A percentile compares a stretch with the other conserved stretches of the same genome.
Conservation (phyloP, 2,888 invertebrate genomes). For the Eudemis profundana region DNA sequence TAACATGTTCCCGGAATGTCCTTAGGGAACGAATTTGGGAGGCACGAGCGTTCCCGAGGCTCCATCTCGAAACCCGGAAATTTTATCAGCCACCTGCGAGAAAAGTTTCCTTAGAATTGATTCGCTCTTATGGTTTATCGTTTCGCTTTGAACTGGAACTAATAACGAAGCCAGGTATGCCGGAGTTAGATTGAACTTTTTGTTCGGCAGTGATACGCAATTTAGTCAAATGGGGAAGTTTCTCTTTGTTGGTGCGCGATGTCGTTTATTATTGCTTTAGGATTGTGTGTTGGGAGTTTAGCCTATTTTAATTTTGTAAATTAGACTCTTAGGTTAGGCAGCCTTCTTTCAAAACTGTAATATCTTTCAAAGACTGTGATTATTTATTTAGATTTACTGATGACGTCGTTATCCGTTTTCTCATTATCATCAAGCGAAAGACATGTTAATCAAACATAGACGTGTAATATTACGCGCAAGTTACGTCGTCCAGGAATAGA, state of each 20-base stretch:
- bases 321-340: background rate
- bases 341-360: too few species aligned
- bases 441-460: too few species aligned
- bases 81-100: conserved; percentile 89
- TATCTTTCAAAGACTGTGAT: too few species aligned
- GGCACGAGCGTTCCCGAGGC: conserved; percentile 89
- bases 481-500: too few species aligned
- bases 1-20: conserved; percentile 93
- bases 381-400: too few species aligned
- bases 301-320: background rate
- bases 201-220: conserved; percentile 31
- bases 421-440: too few species aligned
- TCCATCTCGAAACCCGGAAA: conserved; percentile 92
- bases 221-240: conserved; percentile 4
- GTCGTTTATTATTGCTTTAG: conserved; percentile 24
- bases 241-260: conserved; percentile 1
- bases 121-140: conserved; percentile 34
- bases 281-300: background rate
- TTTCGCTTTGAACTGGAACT: conserved; percentile 36
- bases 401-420: too few species aligned
- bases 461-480: too few species aligned
- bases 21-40: conserved; percentile 94
- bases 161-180: conserved; percentile 39
- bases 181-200: conserved; percentile 40
- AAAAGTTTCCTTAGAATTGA: conserved; percentile 50